A percentile compares a stretch with the other conserved stretches of the same genome.
phyloP scores from a whole-genome alignment of 2,113 vertebrate species.

The Thryonomys swinderianus region DNA sequence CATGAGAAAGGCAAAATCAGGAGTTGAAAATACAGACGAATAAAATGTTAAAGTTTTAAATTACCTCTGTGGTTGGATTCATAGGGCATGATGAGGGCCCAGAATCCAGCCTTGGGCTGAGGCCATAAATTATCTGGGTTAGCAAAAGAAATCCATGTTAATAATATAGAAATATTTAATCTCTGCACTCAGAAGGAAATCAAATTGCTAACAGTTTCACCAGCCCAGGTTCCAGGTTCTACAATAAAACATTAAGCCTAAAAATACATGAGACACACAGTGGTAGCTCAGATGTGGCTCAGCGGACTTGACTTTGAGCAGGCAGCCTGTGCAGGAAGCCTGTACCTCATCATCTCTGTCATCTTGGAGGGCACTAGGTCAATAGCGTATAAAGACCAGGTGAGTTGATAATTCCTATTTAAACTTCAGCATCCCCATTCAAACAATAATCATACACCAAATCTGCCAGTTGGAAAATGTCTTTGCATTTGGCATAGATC shows the following conservation, averaged over 20 bases:
- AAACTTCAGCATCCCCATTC: background rate
- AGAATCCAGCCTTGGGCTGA: background rate
- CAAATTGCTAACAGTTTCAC: background rate
- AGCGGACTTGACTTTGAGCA: background rate
- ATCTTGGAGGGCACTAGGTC: background rate
- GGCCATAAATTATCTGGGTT: slow-evolving; percentile 9
- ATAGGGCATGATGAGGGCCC: background rate
- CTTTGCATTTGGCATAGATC: background rate
- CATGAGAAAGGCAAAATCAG: slow-evolving; percentile 12
- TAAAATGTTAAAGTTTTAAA: background rate
- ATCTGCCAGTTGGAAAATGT: background rate
- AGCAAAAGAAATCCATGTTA: background rate
- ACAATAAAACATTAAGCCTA: slow-evolving; percentile 1
- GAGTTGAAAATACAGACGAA: slow-evolving; percentile 46
- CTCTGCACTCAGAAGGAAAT: slow-evolving; percentile 10
- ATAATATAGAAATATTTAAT: background rate
- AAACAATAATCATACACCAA: background rate
- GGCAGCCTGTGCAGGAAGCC: background rate
- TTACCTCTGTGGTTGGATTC: background rate
- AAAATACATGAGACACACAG: background rate
- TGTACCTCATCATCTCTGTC: background rate
- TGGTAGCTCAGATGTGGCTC: background rate
- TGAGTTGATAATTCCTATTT: background rate
- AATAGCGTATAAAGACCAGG: background rate
- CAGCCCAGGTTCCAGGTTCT: background rate